Base-by-base conservation (phyloP, 2,113 vertebrate genomes). In the Tor tambroides region DNA sequence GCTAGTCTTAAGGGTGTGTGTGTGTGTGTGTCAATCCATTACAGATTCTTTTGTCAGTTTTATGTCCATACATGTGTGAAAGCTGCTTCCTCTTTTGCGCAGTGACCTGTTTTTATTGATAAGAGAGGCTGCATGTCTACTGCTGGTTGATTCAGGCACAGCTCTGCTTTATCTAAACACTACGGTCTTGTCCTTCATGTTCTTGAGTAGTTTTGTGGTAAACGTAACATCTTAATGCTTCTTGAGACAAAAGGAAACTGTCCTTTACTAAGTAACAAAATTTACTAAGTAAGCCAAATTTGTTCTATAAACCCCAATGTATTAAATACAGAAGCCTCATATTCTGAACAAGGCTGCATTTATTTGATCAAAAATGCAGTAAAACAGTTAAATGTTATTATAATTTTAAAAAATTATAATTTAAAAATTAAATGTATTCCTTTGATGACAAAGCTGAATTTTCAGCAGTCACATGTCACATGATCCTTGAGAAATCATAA, bases 11-110 rank as follows among this genome's bases (percentile, higher is more conserved):
- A 28, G 56, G 6, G 41, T 43, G 41, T 43, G 38, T 38, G 56
- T 67, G 56, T 67, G 54, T 30, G 51, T 88, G 81, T 77, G 67
- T 81, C 67, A 23, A 19, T 32, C 3, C 26, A 61, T 32, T 41
- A 85, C 56, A 67, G n/a, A 72, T 43, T 74, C 17, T 85, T 77
- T 77, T 67, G 28, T 85, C 23, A 76, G 71, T 77, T 46, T 65
- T 65, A 32, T 85, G 23, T 63, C 49, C 23, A 14, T 30, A 85
- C 9, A 30, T 28, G 23, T 41, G 26, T 76, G 51, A 30, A 54
- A 59, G 14, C 38, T 63, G 8, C 9, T 54, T 28, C 10, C 15
- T n/a, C 12, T 74, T 72, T 54, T 84, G 15, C 43, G 2, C 11
- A n/a, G 7, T 41, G 30, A 82, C 35, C 67, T n/a, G 9, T 54